Percentiles rank a stretch among this genome's conserved stretches.
phyloP scores from a whole-genome alignment of 1,140 invertebrate species.

The Hycleus cichorii region DNA sequence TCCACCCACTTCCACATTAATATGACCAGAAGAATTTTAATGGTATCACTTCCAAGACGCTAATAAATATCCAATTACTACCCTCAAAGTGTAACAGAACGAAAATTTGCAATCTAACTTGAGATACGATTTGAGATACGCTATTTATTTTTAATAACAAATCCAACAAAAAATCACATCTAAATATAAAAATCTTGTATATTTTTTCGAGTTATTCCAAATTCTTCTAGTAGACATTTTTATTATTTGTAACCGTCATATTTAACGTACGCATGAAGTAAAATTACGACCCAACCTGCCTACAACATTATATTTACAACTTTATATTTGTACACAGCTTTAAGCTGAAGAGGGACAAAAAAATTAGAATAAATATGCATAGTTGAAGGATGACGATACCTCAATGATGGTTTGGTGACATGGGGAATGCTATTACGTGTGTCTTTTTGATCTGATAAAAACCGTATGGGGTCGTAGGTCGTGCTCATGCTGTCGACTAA shows the following conservation, averaged over 20 bases:
- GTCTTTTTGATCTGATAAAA: conserved; percentile 27
- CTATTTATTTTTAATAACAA: no score
- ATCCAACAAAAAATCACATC: no score
- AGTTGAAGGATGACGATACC: no score
- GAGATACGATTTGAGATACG: no score
- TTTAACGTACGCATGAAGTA: conserved; percentile 8
- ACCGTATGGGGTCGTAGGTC: conserved; percentile 21
- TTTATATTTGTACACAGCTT: neutral
- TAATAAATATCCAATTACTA: neutral
- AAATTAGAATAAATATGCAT: no score
- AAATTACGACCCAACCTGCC: neutral
- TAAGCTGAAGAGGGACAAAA: no score
- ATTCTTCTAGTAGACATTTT: conserved; percentile 2
- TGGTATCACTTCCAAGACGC: neutral
- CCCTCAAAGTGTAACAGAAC: conserved; percentile 2
- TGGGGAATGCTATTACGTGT: conserved; percentile 30
- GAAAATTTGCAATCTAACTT: no score
- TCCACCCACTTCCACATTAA: conserved; percentile 13
- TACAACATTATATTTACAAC: conserved; percentile 10
- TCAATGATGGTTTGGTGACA: conserved; percentile 9
- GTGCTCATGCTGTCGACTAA: conserved; percentile 24
- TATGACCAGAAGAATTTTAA: conserved; percentile 6
- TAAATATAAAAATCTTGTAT: no score
- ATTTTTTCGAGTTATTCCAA: no score
- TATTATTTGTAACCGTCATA: conserved; percentile 2